Evolutionary conservation across 2,113 vertebrate species (phyloP), one percentile per base, ranked within the genome.

Genomic region (Raphicerus campestris): DNA sequence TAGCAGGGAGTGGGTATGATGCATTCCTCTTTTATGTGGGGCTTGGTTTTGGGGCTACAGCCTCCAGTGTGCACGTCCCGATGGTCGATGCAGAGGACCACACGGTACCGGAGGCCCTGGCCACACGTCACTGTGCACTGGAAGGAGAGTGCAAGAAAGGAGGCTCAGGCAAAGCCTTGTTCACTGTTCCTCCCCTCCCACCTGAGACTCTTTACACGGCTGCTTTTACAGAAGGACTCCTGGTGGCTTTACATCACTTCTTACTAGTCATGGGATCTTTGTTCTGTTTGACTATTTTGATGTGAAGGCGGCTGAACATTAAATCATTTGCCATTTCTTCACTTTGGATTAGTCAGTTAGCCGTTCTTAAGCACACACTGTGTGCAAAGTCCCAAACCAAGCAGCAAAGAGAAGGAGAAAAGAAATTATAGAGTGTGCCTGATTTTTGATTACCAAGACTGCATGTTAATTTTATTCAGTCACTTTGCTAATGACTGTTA

Each of bases 101-200:
- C 99, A 51, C 99, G 99, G 97, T 99, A 99, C 96, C 99, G 99
- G 92, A 99, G 99, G 22, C 99, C 99, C 96, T 99, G 99, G 70
- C 99, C 99, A 97, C 99, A 99, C 0, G 99, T 99, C 98, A 99
- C 99, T 0, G 99, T 99, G 98, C 99, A 99, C 99, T 99, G 98
- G 60, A 94, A 93, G 95, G 89, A 95, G 3, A 91, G 35, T 0
- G 2, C 35, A 32, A 87, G 84, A 87, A 32, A 97, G 83, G 78
- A 95, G 95, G 95, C 88, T 98, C 97, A 98, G 97, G 78, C 78
- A 89, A 94, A 96, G 94, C 61, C 58, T 89, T 61, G 53, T 53
- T 88, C 30, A 58, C n/a, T 77, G 95, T 45, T 77, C 45, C 73
- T 84, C 22, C 30, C 47, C 66, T 86, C 45, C 26, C 17, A 96